Evolutionary conservation across 2,113 vertebrate species (phyloP).

Genomic region (Azemiops feae): DNA sequence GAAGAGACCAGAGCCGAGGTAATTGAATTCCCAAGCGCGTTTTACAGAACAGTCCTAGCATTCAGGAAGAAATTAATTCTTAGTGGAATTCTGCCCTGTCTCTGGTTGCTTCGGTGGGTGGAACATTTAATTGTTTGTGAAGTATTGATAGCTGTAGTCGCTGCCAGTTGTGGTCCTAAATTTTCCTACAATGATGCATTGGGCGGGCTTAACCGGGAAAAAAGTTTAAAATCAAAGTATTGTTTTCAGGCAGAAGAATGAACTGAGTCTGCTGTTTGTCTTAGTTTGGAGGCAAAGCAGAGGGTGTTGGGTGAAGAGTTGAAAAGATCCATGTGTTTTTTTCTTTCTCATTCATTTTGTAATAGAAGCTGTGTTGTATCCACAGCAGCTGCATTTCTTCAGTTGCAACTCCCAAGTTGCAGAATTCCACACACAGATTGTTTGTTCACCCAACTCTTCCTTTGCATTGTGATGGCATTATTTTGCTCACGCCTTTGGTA

Average conservation of each 20-base stretch:
- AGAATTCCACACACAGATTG: background rate
- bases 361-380: background rate
- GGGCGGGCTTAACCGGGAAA: background rate
- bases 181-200: background rate
- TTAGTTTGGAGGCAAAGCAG: background rate
- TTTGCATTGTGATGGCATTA: background rate
- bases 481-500: background rate
- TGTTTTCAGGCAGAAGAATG: background rate
- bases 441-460: background rate
- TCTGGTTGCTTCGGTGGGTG: background rate
- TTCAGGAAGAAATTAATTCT: background rate
- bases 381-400: background rate
- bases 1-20: background rate
- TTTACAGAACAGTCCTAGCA: background rate
- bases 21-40: background rate
- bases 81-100: background rate
- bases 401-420: background rate
- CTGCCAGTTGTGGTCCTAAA: background rate
- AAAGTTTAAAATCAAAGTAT: background rate
- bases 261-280: background rate
- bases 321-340: background rate
- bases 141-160: background rate
- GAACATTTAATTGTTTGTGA: background rate
- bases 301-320: background rate
- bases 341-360: background rate